phyloP scores from a whole-genome alignment of 2,888 invertebrate species.

The Dyspetes luteomarginatus region DNA sequence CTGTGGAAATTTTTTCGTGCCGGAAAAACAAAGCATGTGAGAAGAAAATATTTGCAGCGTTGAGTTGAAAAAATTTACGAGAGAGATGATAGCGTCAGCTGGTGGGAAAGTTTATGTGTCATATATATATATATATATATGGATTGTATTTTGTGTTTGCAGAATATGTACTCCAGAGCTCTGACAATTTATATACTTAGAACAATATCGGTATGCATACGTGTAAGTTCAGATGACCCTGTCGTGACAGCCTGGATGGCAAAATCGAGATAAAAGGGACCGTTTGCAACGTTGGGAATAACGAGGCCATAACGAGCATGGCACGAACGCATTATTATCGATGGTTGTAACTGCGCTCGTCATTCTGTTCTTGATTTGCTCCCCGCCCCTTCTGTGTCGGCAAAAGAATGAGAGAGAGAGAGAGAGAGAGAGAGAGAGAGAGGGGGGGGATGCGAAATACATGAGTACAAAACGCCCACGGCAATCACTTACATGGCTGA shows the following conservation, averaged over 20 bases:
- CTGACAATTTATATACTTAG: background rate
- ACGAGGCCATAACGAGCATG: conserved; percentile 58
- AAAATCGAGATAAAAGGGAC: conserved; percentile 35
- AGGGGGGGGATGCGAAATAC: conserved; percentile 20
- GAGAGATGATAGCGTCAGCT: conserved; percentile 6
- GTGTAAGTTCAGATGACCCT: conserved; percentile 7
- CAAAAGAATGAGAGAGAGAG: conserved; percentile 21
- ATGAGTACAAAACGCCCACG: conserved; percentile 46
- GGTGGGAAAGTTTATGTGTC: background rate
- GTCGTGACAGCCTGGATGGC: conserved; percentile 48
- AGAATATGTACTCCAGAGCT: conserved; percentile 3
- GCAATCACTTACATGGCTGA: conserved; percentile 51
- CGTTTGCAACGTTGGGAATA: conserved; percentile 48
- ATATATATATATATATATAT: background rate
- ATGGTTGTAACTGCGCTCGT: conserved; percentile 27
- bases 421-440: conserved; percentile 24
- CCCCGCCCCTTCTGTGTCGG: background rate
- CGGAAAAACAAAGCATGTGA: background rate
- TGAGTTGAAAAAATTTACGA: conserved; percentile 16
- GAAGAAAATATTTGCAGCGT: conserved; percentile 19
- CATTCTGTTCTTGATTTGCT: conserved; percentile 22
- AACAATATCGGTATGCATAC: background rate
- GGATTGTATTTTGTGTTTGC: background rate
- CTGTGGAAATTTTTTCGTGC: conserved; percentile 16
- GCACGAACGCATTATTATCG: conserved; percentile 55